phyloP scores from a whole-genome alignment of 2,113 vertebrate genomes.

The Sarotherodon lohbergeri region DNA sequence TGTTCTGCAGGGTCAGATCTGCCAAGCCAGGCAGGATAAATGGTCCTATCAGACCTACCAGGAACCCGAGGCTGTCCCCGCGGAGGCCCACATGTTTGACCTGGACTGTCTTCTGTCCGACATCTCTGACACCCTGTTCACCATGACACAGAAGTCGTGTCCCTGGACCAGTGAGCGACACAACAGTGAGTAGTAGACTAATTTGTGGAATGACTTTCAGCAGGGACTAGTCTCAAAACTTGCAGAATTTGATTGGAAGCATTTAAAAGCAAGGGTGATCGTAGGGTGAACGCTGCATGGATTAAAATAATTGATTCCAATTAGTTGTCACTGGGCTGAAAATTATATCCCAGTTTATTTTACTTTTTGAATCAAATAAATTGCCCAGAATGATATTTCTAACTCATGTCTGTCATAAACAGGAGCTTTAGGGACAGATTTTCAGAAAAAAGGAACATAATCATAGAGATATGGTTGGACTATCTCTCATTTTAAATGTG shows the following conservation, averaged over 20 bases:
- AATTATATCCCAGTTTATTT: not conserved
- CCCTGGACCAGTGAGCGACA: slow-evolving; percentile 70
- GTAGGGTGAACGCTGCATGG: not conserved
- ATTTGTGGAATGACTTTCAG: not conserved
- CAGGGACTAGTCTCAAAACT: not conserved
- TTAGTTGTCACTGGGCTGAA: not conserved
- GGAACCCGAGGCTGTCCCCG: slow-evolving; percentile 78
- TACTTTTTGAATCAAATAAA: not conserved
- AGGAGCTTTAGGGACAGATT: not conserved
- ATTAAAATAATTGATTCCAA: not conserved
- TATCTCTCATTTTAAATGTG: not conserved
- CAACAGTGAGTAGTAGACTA: slow-evolving; percentile 73
- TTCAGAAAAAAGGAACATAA: not conserved
- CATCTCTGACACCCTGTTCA: slow-evolving; percentile 97
- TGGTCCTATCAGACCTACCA: slow-evolving; percentile 86
- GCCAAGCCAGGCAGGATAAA: slow-evolving; percentile 78
- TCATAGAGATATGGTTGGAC: not conserved
- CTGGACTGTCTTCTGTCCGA: slow-evolving; percentile 90
- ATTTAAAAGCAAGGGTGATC: not conserved
- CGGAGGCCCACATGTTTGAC: slow-evolving; percentile 84
- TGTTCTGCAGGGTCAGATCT: slow-evolving; percentile 70
- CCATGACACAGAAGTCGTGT: slow-evolving; percentile 86
- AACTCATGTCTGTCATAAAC: not conserved
- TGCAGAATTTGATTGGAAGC: not conserved
- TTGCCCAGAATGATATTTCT: not conserved